phyloP scores from a whole-genome alignment of 2,113 vertebrate species.

The Emydocephalus ijimae region DNA sequence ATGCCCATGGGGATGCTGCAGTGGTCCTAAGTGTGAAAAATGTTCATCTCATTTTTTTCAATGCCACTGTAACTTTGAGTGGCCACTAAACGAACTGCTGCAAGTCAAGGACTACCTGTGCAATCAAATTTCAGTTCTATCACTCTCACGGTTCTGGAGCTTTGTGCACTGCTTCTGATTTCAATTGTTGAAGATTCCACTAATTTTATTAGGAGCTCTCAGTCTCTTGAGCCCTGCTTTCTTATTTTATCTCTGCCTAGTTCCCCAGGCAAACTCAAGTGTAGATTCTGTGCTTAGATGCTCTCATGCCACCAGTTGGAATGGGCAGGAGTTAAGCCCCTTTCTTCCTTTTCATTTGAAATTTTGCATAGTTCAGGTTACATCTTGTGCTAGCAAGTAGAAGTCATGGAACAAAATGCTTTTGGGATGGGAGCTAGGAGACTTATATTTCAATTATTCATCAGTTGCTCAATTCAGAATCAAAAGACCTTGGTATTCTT shows the following conservation, averaged over 20 bases:
- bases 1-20: too few species aligned
- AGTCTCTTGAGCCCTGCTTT: background rate
- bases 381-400: background rate
- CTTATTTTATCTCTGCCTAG: background rate
- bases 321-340: background rate
- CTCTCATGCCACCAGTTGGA: background rate
- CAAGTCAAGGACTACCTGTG: background rate
- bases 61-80: background rate
- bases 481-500: background rate
- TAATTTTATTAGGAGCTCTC: background rate
- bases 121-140: background rate
- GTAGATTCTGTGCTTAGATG: background rate
- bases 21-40: background rate
- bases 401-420: background rate
- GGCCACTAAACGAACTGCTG: background rate
- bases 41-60: background rate
- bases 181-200: background rate
- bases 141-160: background rate
- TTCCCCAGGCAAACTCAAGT: background rate
- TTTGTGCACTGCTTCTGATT: background rate
- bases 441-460: background rate
- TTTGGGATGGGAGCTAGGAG: accelerated
- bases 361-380: background rate
- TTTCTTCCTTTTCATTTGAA: background rate
- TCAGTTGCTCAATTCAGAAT: background rate